Evolutionary conservation across 2,797 vertebrate genomes (phyloP).

Genomic region (Melanogrammus aeglefinus): DNA sequence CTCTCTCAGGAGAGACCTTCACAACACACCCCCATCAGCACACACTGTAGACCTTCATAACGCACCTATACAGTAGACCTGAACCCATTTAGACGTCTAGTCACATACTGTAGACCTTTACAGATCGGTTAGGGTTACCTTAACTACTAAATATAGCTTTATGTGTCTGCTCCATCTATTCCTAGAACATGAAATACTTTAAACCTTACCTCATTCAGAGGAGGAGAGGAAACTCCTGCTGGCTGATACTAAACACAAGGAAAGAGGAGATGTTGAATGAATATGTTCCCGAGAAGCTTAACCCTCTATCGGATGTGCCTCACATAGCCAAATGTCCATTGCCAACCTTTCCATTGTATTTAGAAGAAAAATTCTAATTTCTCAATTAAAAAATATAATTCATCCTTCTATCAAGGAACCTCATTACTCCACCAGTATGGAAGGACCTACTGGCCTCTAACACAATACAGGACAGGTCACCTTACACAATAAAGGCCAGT

Average conservation of each 20-base stretch:
- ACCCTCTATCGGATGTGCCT: no score
- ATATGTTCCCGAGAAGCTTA: not conserved
- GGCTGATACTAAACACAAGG: not conserved
- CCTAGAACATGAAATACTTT: not conserved
- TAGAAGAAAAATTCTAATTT: no score
- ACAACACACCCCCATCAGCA: not conserved
- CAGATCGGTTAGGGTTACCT: not conserved
- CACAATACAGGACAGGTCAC: no score
- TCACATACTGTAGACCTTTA: not conserved
- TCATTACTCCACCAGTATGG: no score
- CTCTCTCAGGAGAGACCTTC: constrained; percentile 42
- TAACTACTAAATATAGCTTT: not conserved
- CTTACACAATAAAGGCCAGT: no score
- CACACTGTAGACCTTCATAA: not conserved
- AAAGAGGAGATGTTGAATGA: not conserved
- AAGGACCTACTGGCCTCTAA: no score
- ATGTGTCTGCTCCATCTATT: not conserved
- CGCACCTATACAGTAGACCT: not conserved
- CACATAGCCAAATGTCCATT: no score
- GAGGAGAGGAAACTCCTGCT: not conserved
- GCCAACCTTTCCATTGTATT: no score
- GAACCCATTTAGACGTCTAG: not conserved
- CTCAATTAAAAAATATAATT: no score
- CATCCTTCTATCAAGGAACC: no score
- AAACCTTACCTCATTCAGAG: not conserved